Base-by-base conservation (phyloP, 2,113 vertebrate species). In the Crotalus viridis region DNA sequence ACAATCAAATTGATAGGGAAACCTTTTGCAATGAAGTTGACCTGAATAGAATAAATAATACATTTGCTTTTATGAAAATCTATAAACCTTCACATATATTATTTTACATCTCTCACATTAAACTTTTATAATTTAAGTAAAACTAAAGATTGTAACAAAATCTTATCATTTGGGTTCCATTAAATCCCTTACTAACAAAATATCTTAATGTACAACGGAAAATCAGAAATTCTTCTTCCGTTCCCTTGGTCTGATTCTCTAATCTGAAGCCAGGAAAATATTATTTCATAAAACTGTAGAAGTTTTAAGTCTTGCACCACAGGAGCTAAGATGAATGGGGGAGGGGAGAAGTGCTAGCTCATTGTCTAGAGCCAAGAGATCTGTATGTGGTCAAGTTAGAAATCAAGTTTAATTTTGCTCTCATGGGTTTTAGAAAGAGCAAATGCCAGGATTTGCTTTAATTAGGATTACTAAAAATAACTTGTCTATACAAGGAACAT, bases 401-500 rank as follows among this genome's bases (percentile, higher is more conserved):
- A 94, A 92, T 91, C 2, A 95, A 94, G 89, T 93, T 96, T 95
- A 94, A 96, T 96, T 97, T 96, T 95, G 88, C 91, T 97, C 95
- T 94, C 91, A 95, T 26, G 92, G 94, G 94, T 95, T 97, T 96
- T 94, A 96, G 93, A 92, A 95, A 94, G 95, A 96, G 93, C 89
- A 88, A 95, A 91, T 95, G 94, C 89, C 94, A 95, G 89, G 87
- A 91, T 93, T 96, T 96, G 96, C 95, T 97, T 93, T 96, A 96
- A 95, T 0, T 93, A 74, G 24, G 93, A 96, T 94, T 96, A 93
- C 96, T 97, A 97, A 97, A 97, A 97, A 97, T 97, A 97, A 96
- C 94, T 97, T 94, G 95, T 95, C 95, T 96, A 96, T 96, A 94
- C 96, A 97, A 97, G 95, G 94, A 95, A 97, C 95, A 95, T 94